phyloP scores from a whole-genome alignment of 30 jellyfish, hydroid and myxozoan species.

The Pseudorhiza aurosa region DNA sequence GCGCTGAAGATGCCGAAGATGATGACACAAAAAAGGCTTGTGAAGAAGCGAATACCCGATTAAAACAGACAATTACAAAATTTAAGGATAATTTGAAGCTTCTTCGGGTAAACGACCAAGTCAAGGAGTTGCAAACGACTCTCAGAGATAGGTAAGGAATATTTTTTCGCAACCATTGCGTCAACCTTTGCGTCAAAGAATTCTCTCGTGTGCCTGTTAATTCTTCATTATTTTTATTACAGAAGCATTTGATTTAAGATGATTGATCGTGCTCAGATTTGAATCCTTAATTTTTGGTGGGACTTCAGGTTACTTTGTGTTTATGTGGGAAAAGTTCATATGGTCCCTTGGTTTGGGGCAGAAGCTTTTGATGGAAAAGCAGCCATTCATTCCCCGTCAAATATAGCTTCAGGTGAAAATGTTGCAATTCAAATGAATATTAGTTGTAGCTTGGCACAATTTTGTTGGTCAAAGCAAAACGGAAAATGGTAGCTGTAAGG shows the following conservation, averaged over 20 bases:
- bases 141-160: constrained; percentile 83
- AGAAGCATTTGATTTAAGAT: not conserved
- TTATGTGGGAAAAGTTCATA: no score
- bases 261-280: not conserved
- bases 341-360: no score
- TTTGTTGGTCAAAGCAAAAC: not conserved
- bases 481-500: no score
- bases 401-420: no score
- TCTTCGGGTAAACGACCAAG: constrained; percentile 79
- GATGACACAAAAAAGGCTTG: not conserved
- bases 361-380: no score
- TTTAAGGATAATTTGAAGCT: constrained; percentile 50
- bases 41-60: not conserved
- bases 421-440: no score
- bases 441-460: not conserved
- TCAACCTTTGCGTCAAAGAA: no score
- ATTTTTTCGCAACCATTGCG: no score
- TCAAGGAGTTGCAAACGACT: constrained; percentile 91
- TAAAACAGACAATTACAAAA: constrained; percentile 9
- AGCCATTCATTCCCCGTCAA: no score
- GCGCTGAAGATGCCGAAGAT: constrained; percentile 12
- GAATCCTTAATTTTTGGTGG: no score
- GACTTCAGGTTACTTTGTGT: no score
- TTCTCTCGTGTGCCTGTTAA: no score
- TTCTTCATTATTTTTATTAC: not conserved